These are phyloP conservation scores for Rotaria socialis DNA, from an alignment of 2,888 invertebrate genomes.

Conservation along the genomic window DNA sequence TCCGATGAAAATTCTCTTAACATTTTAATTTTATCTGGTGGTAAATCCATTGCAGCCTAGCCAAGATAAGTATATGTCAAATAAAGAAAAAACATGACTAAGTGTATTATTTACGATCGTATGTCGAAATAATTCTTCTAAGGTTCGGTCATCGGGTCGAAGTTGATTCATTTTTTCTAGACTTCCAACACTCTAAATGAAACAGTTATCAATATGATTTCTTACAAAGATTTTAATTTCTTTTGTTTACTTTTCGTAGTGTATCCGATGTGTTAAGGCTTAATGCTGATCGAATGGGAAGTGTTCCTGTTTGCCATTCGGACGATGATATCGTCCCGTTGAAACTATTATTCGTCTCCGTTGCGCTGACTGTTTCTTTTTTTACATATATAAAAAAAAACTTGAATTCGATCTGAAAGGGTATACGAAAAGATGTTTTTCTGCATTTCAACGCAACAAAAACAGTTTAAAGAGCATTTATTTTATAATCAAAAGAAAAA, in stretches of 20 bases:
- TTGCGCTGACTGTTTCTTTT: not conserved
- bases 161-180: conserved; percentile 4
- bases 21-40: conserved; percentile 94
- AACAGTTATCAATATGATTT: not conserved
- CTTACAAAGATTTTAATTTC: not conserved
- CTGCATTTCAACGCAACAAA: not conserved
- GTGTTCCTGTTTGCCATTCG: not conserved
- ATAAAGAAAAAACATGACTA: not conserved
- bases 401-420: not conserved
- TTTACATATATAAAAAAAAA: no score
- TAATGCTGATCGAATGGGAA: not conserved
- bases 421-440: not conserved
- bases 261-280: not conserved
- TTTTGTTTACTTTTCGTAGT: not conserved
- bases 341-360: not conserved
- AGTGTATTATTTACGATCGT: not conserved
- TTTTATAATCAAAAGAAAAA: not conserved
- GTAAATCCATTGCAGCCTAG: conserved; percentile 68
- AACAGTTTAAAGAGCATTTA: not conserved
- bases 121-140: conserved; percentile 25
- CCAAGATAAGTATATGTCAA: not conserved
- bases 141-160: conserved; percentile 3
- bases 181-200: conserved; percentile 24
- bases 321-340: not conserved
- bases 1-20: conserved; percentile 76